A percentile compares a stretch with the other conserved stretches of the same genome.
phyloP scores from a whole-genome alignment of 1,140 invertebrate species.

The Scaptomyza hsui region DNA sequence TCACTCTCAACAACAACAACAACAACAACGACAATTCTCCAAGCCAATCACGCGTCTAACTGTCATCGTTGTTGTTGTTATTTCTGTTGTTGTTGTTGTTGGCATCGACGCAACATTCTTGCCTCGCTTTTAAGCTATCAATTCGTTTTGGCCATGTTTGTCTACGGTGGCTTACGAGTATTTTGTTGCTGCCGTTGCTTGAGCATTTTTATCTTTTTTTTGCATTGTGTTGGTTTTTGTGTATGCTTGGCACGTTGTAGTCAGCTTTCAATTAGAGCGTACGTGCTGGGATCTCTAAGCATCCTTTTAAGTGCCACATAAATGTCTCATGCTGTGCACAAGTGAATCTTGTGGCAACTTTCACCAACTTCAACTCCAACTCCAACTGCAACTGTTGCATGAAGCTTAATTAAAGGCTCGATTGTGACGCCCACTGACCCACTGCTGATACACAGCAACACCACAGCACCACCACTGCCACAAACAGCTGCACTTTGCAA shows the following conservation, averaged over 20 bases:
- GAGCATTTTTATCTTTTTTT: conserved; percentile 39
- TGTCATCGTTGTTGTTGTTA: conserved; percentile 57
- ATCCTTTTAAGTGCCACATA: conserved; percentile 76
- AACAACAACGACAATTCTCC: conserved; percentile 28
- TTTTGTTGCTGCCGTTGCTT: conserved; percentile 7
- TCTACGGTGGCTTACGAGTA: conserved; percentile 12
- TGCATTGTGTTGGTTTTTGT: conserved; percentile 18
- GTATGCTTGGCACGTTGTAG: conserved; percentile 57
- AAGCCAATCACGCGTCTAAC: conserved; percentile 70
- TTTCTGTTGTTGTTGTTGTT: conserved; percentile 7
- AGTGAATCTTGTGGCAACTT: conserved; percentile 71
- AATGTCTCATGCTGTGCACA: conserved; percentile 65
- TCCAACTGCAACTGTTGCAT: conserved; percentile 16
- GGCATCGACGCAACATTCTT: conserved; percentile 68
- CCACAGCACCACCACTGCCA: neutral
- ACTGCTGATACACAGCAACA: conserved; percentile 22
- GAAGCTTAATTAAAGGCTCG: conserved; percentile 63
- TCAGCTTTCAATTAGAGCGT: conserved; percentile 68
- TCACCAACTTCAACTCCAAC: conserved; percentile 40
- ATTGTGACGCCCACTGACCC: conserved; percentile 64
- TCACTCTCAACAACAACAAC: conserved; percentile 16
- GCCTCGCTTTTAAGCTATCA: conserved; percentile 54
- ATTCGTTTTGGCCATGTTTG: conserved; percentile 53
- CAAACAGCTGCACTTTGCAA: conserved; percentile 31
- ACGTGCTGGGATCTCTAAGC: conserved; percentile 66